Evolutionary conservation across 2,797 vertebrate genomes (phyloP), one percentile per base, ranked within the genome.

Genomic region (Botia almorhae): DNA sequence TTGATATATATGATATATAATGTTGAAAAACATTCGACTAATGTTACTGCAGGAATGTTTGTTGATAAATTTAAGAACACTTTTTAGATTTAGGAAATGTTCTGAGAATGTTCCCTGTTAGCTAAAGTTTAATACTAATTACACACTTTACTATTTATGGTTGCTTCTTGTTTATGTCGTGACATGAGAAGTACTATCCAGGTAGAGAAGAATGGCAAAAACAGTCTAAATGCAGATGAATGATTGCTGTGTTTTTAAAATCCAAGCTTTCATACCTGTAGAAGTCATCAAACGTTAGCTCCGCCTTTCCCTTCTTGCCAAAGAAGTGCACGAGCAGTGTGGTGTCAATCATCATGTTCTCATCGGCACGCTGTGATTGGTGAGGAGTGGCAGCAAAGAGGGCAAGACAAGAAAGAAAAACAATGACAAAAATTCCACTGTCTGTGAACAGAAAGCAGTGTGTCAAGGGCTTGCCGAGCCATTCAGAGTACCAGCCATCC

Each of bases 301-400:
- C 98, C 36, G 96, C 97, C 90, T 97, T 99, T 80, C 98, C 98
- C 90, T 98, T 99, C 91, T 96, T 99, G 82, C 97, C 97, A 83
- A 99, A 99, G 91, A 99, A 99, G 89, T 99, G 98, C 65, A 99
- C 93, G 88, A 99, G 92, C 19, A 99, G 91, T 2, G 97, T 98
- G 78, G 97, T 99, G 90, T 99, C 97, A 74, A 94, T 91, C 17
- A 95, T 96, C 86, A 97, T 93, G 88, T 91, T 94, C 81, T 98
- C 97, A 89, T 98, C 97, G 17, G 92, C 92, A 86, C 94, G 96
- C 98, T 99, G 91, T 8, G 86, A 83, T 87, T 82, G 84, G 87
- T 74, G 78, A 80, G 67, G 21, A 77, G 23, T 39, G 26, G 11
- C 21, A 39, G 69, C 7, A 21, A 53, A 43, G 33, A 48, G 75